A percentile compares a stretch with the other conserved stretches of the same genome.
phyloP scores from a whole-genome alignment of 2,888 invertebrate species.

The Cataglyphis livida region DNA sequence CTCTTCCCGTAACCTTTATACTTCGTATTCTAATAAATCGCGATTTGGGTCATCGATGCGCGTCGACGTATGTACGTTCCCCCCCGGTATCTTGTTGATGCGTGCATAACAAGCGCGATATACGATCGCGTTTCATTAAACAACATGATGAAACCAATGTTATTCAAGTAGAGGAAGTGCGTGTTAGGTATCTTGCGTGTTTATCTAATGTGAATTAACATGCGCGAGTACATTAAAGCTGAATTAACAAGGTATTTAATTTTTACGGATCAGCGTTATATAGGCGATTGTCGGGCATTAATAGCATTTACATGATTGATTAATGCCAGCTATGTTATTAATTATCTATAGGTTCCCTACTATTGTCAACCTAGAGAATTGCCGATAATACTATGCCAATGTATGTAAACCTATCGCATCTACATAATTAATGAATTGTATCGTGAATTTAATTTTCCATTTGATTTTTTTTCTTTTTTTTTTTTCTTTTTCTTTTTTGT shows the following conservation, averaged over 20 bases:
- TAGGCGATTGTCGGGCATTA: conserved; percentile 35
- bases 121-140: conserved; percentile 17
- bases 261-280: conserved; percentile 13
- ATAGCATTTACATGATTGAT: conserved; percentile 55
- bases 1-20: conserved; percentile 77
- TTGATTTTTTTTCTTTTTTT: not conserved
- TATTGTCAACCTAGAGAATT: conserved; percentile 50
- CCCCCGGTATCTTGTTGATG: not conserved
- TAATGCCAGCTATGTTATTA: conserved; percentile 48
- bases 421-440: conserved; percentile 44
- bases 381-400: conserved; percentile 42
- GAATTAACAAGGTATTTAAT: conserved; percentile 40
- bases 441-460: conserved; percentile 23
- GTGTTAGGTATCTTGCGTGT: not conserved
- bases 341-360: conserved; percentile 33
- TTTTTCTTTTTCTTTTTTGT: not conserved
- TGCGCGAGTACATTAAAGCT: conserved; percentile 16
- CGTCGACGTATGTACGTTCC: conserved; percentile 40
- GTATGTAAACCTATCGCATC: conserved; percentile 6
- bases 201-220: not conserved
- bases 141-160: not conserved
- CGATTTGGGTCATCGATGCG: conserved; percentile 76
- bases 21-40: conserved; percentile 77
- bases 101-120: not conserved
- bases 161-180: not conserved